Evolutionary conservation across 2,113 vertebrate genomes (phyloP), one percentile per base, ranked within the genome.

Genomic region (Melanostigma gelatinosum): DNA sequence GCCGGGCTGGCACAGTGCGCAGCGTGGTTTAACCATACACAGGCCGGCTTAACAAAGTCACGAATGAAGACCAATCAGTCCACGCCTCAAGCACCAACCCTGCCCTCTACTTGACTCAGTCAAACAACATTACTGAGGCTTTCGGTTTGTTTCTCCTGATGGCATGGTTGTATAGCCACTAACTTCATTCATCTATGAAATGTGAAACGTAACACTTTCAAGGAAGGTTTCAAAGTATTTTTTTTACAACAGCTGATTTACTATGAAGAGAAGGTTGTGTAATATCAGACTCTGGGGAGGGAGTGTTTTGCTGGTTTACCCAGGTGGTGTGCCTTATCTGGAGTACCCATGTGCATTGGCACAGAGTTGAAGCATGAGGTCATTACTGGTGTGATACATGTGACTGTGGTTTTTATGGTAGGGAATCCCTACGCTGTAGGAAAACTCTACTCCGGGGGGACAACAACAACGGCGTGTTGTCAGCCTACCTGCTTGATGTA

Each of bases 401-500:
- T 0, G 24, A 60, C 69, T 70, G 27, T 36, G 42, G 16, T 72
- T 85, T 87, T 85, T 13, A 72, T 62, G 40, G 46, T 38, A 67
- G 64, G 82, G 65, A 85, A 75, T 58, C 67, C 82, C 36, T 81
- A n/a, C 32, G 11, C 24, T 64, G 22, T 57, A 70, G 46, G 66
- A 80, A 86, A 85, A 75, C 50, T 58, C 57, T 22, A 15, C 24
- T 72, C 79, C 29, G 27, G 27, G 46, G 27, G 27, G 46, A 84
- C 29, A 75, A 57, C n/a, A 76, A 57, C n/a, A 79, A 64, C 68
- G 74, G 11, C 7, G 0, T 48, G 40, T 27, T 40, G 34, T 72
- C 85, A 40, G 29, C 79, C 82, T 96, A 99, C 98, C 97, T 99
- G 97, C 85, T 98, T 99, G 85, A 99, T 94, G 86, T 97, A 98